Evolutionary conservation across 2,113 vertebrate species (phyloP).

Genomic region (Channa maculata): DNA sequence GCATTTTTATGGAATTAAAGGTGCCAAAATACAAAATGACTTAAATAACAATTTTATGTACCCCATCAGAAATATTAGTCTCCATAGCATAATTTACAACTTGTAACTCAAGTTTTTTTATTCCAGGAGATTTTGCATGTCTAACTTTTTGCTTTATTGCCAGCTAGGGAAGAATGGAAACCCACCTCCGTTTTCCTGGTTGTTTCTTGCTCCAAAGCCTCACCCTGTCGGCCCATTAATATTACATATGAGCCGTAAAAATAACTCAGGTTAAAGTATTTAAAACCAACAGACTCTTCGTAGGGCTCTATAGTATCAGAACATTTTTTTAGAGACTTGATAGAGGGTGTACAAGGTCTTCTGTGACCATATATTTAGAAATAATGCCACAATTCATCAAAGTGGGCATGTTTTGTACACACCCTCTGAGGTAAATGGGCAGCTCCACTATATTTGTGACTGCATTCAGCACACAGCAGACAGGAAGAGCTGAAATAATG

Average conservation of each 20-base stretch:
- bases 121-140: conserved; percentile 74
- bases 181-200: conserved; percentile 67
- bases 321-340: conserved; percentile 11
- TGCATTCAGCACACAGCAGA: background rate
- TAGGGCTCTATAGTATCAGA: conserved; percentile 9
- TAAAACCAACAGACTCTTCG: conserved; percentile 43
- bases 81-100: conserved; percentile 82
- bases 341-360: conserved; percentile 17
- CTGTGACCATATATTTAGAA: conserved; percentile 33
- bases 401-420: conserved; percentile 39
- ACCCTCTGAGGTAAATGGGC: conserved; percentile 17
- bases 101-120: conserved; percentile 73
- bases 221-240: conserved; percentile 51
- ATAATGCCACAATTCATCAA: conserved; percentile 41
- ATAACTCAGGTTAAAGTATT: conserved; percentile 48
- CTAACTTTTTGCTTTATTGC: conserved; percentile 75
- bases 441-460: conserved; percentile 12
- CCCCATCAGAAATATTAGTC: conserved; percentile 82
- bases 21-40: conserved; percentile 85
- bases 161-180: conserved; percentile 64
- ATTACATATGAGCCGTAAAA: conserved; percentile 69
- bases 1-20: conserved; percentile 84
- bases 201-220: conserved; percentile 62
- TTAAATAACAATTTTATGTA: conserved; percentile 82
- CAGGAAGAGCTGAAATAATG: background rate